These are phyloP conservation scores for Actenoides hombroni DNA, from an alignment of 2,113 vertebrate species.

Conservation along the genomic window DNA sequence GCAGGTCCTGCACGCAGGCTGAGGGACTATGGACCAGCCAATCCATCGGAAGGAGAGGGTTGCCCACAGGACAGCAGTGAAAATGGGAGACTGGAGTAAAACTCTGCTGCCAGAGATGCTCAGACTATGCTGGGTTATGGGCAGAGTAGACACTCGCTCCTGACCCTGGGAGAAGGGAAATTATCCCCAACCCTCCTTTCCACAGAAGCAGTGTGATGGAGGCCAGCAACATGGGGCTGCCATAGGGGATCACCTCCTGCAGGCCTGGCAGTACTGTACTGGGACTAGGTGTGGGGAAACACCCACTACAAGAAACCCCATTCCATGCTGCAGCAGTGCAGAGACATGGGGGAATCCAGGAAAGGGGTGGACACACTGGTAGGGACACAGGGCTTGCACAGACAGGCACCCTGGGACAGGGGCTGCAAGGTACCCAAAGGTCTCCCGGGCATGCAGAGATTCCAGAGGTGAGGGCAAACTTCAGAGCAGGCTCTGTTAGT, in stretches of 20 bases:
- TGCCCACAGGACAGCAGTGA: fast-evolving
- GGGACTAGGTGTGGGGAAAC: background rate
- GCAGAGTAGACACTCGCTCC: background rate
- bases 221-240: background rate
- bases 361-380: background rate
- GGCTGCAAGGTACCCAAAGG: background rate
- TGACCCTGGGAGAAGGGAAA: background rate
- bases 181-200: background rate
- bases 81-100: background rate
- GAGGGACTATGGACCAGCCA: background rate
- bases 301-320: background rate
- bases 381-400: background rate
- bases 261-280: fast-evolving
- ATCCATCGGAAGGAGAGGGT: background rate
- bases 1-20: background rate
- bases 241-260: background rate
- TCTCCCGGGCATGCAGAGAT: background rate
- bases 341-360: background rate
- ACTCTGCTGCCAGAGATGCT: background rate
- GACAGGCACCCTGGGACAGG: background rate
- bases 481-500: constrained; percentile 27
- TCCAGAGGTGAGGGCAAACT: constrained; percentile 4
- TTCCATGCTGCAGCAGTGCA: background rate
- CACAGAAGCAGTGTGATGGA: background rate
- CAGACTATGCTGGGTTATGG: background rate